Conservation (phyloP, 2,888 invertebrate species). For the Aethes cnicana region DNA sequence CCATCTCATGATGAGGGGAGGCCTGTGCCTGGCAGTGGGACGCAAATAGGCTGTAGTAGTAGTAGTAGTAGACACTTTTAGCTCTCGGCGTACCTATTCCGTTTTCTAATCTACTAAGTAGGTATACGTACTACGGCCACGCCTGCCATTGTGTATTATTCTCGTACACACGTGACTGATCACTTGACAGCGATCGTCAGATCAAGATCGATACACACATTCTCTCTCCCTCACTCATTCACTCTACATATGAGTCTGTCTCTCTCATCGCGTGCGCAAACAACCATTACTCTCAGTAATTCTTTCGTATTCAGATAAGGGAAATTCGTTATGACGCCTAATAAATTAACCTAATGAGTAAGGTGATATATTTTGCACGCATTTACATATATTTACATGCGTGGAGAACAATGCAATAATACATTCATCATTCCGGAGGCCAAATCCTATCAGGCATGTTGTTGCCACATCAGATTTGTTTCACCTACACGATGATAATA, state of each 20-base stretch:
- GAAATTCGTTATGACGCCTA: conserved; percentile 28
- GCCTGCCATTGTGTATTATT: conserved; percentile 14
- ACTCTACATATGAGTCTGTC: not conserved
- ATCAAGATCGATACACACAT: conserved; percentile 31
- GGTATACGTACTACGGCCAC: conserved; percentile 6
- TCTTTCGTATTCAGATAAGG: conserved; percentile 21
- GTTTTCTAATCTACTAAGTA: too few relatives aligned
- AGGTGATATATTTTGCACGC: conserved; percentile 28
- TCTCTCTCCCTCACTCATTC: conserved; percentile 8
- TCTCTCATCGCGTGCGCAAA: conserved; percentile 1
- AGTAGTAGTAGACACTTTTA: too few relatives aligned
- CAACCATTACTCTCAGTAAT: conserved; percentile 15
- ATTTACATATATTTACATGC: conserved; percentile 25
- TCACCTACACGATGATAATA: not conserved
- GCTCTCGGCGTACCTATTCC: too few relatives aligned
- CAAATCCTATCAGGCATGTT: conserved; percentile 9
- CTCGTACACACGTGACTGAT: conserved; percentile 21
- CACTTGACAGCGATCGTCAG: conserved; percentile 28
- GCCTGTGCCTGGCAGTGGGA: too few relatives aligned
- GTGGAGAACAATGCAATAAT: conserved; percentile 17
- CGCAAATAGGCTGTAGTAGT: too few relatives aligned
- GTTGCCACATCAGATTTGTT: conserved; percentile 6
- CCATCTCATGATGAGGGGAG: too few relatives aligned
- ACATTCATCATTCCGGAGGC: conserved; percentile 20
- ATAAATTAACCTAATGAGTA: conserved; percentile 21